These are phyloP conservation scores for Eublepharis macularius DNA, from an alignment of 2,113 vertebrate species.

Conservation along the genomic window DNA sequence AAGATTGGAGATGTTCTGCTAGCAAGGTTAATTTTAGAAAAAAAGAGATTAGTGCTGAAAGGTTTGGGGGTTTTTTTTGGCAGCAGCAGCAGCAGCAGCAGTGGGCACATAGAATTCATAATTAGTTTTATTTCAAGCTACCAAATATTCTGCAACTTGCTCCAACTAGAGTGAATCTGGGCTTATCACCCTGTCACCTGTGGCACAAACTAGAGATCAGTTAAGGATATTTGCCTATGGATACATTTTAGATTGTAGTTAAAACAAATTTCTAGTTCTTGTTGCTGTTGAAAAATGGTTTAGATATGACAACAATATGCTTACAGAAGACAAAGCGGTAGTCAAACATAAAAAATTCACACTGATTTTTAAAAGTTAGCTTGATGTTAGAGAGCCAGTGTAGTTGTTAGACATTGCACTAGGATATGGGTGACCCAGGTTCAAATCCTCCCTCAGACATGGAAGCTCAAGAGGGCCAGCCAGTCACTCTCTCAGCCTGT, in stretches of 20 bases:
- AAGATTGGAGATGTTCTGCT: not conserved
- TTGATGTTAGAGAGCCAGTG: too few relatives aligned
- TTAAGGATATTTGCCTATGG: not conserved
- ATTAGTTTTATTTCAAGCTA: not conserved
- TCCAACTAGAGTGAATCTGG: not conserved
- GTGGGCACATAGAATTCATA: not conserved
- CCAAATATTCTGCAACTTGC: fast-evolving
- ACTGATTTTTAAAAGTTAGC: too few relatives aligned
- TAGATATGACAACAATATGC: not conserved
- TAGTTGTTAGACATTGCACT: too few relatives aligned
- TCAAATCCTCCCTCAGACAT: too few relatives aligned
- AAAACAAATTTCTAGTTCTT: not conserved
- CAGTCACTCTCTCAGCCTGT: too few relatives aligned
- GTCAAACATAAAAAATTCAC: not conserved
- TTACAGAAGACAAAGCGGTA: not conserved
- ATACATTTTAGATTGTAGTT: not conserved
- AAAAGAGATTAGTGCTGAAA: conserved; percentile 11
- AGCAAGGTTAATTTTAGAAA: conserved; percentile 34
- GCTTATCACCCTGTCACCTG: too few relatives aligned
- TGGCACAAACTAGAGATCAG: not conserved
- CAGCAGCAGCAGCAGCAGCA: not conserved
- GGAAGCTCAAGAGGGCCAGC: too few relatives aligned
- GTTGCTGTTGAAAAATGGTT: not conserved
- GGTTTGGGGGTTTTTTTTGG: too few relatives aligned
- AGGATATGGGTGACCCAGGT: too few relatives aligned